phyloP scores from a whole-genome alignment of 2,888 invertebrate genomes.

The Aleiodes leptofemur region DNA sequence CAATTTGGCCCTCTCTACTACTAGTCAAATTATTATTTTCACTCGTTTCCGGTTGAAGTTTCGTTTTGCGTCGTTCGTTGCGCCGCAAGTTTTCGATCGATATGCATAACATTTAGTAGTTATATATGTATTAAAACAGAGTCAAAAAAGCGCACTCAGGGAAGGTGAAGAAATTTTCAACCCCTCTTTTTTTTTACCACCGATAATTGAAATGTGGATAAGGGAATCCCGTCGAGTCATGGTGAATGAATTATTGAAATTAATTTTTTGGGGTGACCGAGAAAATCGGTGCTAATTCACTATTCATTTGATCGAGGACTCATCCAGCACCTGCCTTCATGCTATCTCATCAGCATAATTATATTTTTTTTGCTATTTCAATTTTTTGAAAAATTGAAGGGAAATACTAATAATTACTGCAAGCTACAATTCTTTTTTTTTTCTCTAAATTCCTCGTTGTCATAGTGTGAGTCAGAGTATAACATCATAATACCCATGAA shows the following conservation, averaged over 20 bases:
- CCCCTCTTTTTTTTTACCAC: constrained; percentile 5
- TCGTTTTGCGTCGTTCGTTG: constrained; percentile 32
- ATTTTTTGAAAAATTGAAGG: too few relatives aligned
- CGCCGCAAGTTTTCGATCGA: constrained; percentile 7
- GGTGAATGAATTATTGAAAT: constrained; percentile 40
- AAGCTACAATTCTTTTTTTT: neutral
- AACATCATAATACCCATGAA: neutral
- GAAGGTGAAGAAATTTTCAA: constrained; percentile 36
- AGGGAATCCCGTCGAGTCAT: constrained; percentile 66
- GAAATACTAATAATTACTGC: too few relatives aligned
- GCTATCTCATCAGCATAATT: constrained; percentile 37
- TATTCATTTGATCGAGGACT: constrained; percentile 64
- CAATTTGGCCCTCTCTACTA: constrained; percentile 39
- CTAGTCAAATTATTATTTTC: constrained; percentile 43
- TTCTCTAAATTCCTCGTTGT: neutral
- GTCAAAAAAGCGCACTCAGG: constrained; percentile 57
- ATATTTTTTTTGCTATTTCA: too few relatives aligned
- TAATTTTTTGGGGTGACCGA: constrained; percentile 48
- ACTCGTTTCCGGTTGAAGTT: constrained; percentile 44
- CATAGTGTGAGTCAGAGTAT: neutral
- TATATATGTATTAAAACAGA: constrained; percentile 28
- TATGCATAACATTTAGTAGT: constrained; percentile 16
- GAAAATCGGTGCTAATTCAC: constrained; percentile 67
- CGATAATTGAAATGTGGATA: constrained; percentile 64
- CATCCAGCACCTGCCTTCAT: constrained; percentile 67